These are phyloP conservation scores for Dryocosmus kuriphilus DNA, from an alignment of 2,888 invertebrate genomes.

Conservation along the genomic window DNA sequence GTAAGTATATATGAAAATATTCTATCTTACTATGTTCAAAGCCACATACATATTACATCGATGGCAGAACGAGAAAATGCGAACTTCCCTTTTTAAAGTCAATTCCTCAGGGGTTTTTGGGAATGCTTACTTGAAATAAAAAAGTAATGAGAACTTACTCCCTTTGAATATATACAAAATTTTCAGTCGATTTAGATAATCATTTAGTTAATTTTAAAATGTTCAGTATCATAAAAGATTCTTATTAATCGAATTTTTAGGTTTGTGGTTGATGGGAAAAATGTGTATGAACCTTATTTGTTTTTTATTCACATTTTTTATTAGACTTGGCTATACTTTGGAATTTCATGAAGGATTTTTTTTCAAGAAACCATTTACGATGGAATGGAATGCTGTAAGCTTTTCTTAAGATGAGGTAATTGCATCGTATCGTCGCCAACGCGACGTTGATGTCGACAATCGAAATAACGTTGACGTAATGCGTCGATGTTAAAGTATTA, in stretches of 20 bases:
- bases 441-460: too few species aligned
- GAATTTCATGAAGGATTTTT: background rate
- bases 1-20: slow-evolving; percentile 20
- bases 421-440: slow-evolving; percentile 28
- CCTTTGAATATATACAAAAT: too few species aligned
- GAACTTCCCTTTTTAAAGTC: slow-evolving; percentile 8
- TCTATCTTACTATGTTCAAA: background rate
- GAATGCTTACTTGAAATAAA: slow-evolving; percentile 1
- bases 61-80: slow-evolving; percentile 11
- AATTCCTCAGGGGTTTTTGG: background rate
- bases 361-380: background rate
- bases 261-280: background rate
- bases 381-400: background rate
- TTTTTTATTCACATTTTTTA: background rate
- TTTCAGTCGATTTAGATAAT: too few species aligned
- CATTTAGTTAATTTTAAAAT: too few species aligned
- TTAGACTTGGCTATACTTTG: background rate
- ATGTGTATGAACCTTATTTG: background rate
- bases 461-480: slow-evolving; percentile 48
- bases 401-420: background rate
- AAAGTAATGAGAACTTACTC: background rate
- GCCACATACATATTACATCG: slow-evolving; percentile 4
- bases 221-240: too few species aligned
- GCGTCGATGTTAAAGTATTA: slow-evolving; percentile 27
- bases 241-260: background rate